Evolutionary conservation across 2,888 invertebrate genomes (phyloP).

Genomic region (Aspidiotus rigidus): DNA sequence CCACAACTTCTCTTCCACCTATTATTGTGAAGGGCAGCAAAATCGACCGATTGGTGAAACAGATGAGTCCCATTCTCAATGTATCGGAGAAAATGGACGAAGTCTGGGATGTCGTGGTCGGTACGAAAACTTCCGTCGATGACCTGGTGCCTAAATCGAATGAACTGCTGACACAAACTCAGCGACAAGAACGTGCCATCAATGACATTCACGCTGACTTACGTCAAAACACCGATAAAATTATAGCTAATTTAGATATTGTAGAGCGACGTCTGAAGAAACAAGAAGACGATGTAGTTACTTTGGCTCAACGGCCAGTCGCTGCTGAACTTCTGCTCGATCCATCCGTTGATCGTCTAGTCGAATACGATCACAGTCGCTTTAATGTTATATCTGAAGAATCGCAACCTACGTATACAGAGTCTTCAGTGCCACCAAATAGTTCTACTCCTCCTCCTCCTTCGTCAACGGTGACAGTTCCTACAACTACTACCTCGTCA

Average conservation of each 20-base stretch:
- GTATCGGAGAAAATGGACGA: constrained; percentile 83
- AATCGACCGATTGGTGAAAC: constrained; percentile 68
- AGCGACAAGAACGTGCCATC: constrained; percentile 75
- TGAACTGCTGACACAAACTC: constrained; percentile 72
- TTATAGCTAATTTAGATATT: constrained; percentile 77
- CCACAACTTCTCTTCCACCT: constrained; percentile 47
- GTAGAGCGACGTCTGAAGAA: constrained; percentile 74
- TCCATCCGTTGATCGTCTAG: constrained; percentile 68
- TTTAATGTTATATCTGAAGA: constrained; percentile 43
- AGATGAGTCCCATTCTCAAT: constrained; percentile 73
- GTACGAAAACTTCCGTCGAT: constrained; percentile 78
- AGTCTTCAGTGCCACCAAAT: constrained; percentile 41
- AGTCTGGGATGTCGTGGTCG: constrained; percentile 82
- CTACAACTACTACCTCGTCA: constrained; percentile 24
- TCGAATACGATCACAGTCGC: constrained; percentile 67
- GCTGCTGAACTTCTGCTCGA: constrained; percentile 64
- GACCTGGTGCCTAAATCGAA: constrained; percentile 78
- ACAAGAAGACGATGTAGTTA: constrained; percentile 73
- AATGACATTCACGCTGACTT: constrained; percentile 76
- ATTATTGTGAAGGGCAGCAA: constrained; percentile 56
- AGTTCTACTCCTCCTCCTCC: constrained; percentile 44
- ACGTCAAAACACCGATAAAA: constrained; percentile 70
- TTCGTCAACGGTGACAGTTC: constrained; percentile 40
- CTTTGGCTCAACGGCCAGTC: constrained; percentile 63
- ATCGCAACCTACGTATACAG: constrained; percentile 39